A percentile compares a stretch with the other conserved stretches of the same genome.
phyloP scores from a whole-genome alignment of 2,797 vertebrate species.

The Adelosebastes latens region DNA sequence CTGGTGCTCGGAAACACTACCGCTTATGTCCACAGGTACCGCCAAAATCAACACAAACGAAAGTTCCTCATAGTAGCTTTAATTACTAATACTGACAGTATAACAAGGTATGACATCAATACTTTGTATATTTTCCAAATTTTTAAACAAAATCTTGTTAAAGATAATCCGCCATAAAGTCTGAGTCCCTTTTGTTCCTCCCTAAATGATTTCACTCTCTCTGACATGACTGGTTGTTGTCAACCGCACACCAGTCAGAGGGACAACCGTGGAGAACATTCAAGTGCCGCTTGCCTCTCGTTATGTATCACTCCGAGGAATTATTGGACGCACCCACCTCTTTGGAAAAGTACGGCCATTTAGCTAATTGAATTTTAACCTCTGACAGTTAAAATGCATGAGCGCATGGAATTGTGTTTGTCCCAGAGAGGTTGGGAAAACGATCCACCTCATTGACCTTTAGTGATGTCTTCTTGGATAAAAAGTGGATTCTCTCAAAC shows the following conservation, averaged over 20 bases:
- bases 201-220: conserved; percentile 47
- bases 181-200: conserved; percentile 5
- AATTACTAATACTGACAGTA: not conserved
- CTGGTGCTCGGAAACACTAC: not conserved
- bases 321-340: conserved; percentile 24
- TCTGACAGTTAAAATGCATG: conserved; percentile 44
- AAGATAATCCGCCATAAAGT: conserved; percentile 5
- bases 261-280: conserved; percentile 22
- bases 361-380: conserved; percentile 49
- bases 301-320: conserved; percentile 36
- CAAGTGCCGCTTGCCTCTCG: conserved; percentile 26
- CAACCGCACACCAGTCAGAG: conserved; percentile 21
- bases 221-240: conserved; percentile 8
- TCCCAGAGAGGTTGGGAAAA: conserved; percentile 42
- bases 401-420: conserved; percentile 32
- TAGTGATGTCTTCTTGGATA: conserved; percentile 42
- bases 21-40: not conserved
- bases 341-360: conserved; percentile 34
- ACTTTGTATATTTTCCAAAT: not conserved
- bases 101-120: not conserved
- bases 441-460: conserved; percentile 52
- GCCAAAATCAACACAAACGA: not conserved
- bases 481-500: conserved; percentile 46
- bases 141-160: not conserved
- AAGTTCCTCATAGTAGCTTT: not conserved